These are phyloP conservation scores for Neosilurus hyrtlii DNA, from an alignment of 2,797 vertebrate genomes.

Conservation along the genomic window DNA sequence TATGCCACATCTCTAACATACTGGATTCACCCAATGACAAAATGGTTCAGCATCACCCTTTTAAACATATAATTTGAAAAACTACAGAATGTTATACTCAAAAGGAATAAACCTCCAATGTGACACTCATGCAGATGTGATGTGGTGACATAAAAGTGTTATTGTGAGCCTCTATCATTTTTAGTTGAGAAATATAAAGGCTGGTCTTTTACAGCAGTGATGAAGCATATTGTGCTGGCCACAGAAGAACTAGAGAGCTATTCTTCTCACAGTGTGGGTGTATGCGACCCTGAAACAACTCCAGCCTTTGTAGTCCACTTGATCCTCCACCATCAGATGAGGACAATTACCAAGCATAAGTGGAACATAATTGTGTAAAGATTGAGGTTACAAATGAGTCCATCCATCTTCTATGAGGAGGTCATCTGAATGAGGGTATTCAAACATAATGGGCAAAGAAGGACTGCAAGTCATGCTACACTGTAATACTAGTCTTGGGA, in stretches of 20 bases:
- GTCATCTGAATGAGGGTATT: conserved; percentile 55
- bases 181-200: conserved; percentile 11
- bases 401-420: conserved; percentile 57
- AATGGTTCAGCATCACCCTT: no score
- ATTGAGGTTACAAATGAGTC: conserved; percentile 57
- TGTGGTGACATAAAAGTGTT: neutral
- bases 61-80: neutral
- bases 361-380: conserved; percentile 61
- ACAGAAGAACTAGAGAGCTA: conserved; percentile 35
- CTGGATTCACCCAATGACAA: neutral
- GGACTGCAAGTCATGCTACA: neutral
- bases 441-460: conserved; percentile 18
- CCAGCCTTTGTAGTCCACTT: conserved; percentile 62
- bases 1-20: neutral
- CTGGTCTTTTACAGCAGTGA: neutral
- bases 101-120: neutral
- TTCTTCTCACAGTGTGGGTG: conserved; percentile 51
- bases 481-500: conserved; percentile 2
- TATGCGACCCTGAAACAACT: conserved; percentile 56
- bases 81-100: neutral
- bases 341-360: conserved; percentile 58
- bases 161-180: neutral
- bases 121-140: neutral
- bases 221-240: conserved; percentile 13
- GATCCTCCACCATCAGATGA: conserved; percentile 53